Percentiles rank a stretch among this genome's conserved stretches.
Conservation (phyloP, 1,140 invertebrate genomes). For the Saccostrea echinata region DNA sequence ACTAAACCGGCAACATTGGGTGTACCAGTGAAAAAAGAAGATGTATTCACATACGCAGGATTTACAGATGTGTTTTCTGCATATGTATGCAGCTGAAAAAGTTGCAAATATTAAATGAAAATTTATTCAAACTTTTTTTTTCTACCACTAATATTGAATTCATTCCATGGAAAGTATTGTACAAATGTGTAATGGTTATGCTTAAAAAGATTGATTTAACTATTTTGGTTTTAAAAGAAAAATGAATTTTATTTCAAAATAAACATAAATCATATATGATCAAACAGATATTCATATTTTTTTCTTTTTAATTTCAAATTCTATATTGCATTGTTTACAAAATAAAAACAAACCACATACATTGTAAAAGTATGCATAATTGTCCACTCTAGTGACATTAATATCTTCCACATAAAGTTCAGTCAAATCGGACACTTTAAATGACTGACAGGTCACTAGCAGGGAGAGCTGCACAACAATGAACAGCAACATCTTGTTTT, state of each 20-base stretch:
- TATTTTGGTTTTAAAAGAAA: too few relatives aligned
- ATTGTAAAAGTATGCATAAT: neutral
- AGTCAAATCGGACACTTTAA: neutral
- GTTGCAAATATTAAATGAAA: neutral
- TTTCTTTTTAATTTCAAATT: too few relatives aligned
- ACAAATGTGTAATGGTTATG: too few relatives aligned
- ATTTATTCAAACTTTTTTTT: too few relatives aligned
- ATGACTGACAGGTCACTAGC: neutral
- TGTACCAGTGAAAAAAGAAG: neutral
- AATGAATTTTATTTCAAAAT: too few relatives aligned
- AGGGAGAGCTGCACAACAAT: neutral
- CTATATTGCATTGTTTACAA: too few relatives aligned
- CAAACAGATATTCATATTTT: too few relatives aligned
- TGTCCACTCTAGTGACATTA: neutral
- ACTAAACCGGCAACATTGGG: neutral
- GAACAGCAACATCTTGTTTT: neutral
- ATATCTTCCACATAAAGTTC: neutral
- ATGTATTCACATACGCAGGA: neutral
- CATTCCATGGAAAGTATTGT: too few relatives aligned
- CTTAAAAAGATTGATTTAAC: too few relatives aligned
- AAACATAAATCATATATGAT: too few relatives aligned
- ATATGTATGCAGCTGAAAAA: neutral
- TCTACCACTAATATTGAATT: too few relatives aligned
- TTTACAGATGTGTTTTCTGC: neutral
- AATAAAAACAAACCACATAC: slow-evolving; percentile 19